Evolutionary conservation across 2,797 vertebrate species (phyloP), one percentile per base, ranked within the genome.

Genomic region (Neomorphus geoffroyi): DNA sequence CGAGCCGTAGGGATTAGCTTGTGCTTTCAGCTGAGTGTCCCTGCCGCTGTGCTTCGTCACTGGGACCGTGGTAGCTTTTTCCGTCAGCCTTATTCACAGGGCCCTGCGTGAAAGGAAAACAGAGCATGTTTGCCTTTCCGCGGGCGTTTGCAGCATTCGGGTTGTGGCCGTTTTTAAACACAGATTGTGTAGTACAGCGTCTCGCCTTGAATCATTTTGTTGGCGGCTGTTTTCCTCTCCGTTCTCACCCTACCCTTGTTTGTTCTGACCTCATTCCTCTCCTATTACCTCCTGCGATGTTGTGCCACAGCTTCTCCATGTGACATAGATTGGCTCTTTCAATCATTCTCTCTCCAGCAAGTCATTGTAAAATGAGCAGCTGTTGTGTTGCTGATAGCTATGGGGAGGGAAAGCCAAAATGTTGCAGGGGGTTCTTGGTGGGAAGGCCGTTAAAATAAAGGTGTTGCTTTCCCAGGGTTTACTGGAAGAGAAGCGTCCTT

Each of bases 271-370:
- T 97, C 86, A 87, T 89, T 96, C 93, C 96, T 96, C 89, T 96
- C 95, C 92, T 89, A 53, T 92, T 95, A 81, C 93, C 96, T 96
- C 96, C 96, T 83, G 48, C 89, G 6, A 37, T 77, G 80, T 96
- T 93, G 95, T 95, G 94, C 95, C 86, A 37, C 92, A 90, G 96
- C 95, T 92, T 97, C 87, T 96, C 96, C 92, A 2, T 91, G 95
- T 93, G 96, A 96, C 97, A 96, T 94, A 96, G 97, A 97, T 96
- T 90, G 91, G 93, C 96, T 96, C 93, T 92, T 93, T 92, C 93
- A 80, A 61, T 96, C 94, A 78, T 82, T 92, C 93, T 96, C 95
- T 96, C 86, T 94, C 93, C 86, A 74, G 93, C 91, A 92, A 96
- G 92, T 96, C 96, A 88, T 92, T 96, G 94, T 96, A 91, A 96